Conservation (phyloP, 2,113 vertebrate species). For the Myxocyprinus asiaticus region DNA sequence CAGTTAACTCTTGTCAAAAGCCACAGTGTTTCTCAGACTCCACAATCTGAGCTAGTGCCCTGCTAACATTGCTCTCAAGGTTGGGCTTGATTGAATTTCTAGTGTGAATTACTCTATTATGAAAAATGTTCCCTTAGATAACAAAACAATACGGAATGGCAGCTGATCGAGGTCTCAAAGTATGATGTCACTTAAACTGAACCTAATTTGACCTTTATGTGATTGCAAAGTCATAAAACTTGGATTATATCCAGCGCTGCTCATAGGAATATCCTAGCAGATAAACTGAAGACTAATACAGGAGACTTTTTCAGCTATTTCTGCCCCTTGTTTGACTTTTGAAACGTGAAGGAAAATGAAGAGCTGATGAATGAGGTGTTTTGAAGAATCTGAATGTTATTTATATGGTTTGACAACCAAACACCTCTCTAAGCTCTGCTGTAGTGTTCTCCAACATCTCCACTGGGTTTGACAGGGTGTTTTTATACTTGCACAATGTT, state of each 20-base stretch:
- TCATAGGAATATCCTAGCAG: no score
- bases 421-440: neutral
- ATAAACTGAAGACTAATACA: no score
- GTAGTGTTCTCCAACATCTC: neutral
- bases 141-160: conserved; percentile 17
- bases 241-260: no score
- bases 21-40: conserved; percentile 66
- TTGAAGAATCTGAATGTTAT: neutral
- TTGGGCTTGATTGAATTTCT: conserved; percentile 63
- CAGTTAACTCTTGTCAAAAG: conserved; percentile 71
- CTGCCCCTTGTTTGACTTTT: neutral
- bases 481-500: neutral
- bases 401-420: neutral
- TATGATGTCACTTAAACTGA: neutral
- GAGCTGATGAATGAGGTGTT: neutral
- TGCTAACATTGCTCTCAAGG: conserved; percentile 60
- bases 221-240: neutral
- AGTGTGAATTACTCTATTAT: conserved; percentile 23
- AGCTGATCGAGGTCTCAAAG: neutral
- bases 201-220: conserved; percentile 19
- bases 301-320: neutral
- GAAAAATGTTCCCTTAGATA: conserved; percentile 38
- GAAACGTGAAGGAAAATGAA: neutral
- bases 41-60: conserved; percentile 46
- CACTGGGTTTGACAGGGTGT: conserved; percentile 5